A percentile compares a stretch with the other conserved stretches of the same genome.
phyloP scores from a whole-genome alignment of 1,140 invertebrate species.

The Papilio glaucus region DNA sequence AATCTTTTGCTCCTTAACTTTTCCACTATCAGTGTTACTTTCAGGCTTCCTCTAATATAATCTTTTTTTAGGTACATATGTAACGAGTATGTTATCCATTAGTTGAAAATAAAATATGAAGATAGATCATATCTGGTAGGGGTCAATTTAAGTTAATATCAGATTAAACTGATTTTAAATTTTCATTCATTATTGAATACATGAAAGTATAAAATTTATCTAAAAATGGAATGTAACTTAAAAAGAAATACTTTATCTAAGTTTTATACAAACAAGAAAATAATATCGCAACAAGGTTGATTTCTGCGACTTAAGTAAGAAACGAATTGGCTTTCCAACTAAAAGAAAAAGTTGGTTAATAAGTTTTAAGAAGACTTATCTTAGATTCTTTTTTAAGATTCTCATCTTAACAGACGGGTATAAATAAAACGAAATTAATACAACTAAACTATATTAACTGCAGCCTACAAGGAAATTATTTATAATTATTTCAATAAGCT shows the following conservation, averaged over 20 bases:
- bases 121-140: not conserved
- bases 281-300: not conserved
- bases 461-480: too few species aligned
- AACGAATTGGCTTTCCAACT: not conserved
- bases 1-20: too few species aligned
- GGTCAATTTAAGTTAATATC: not conserved
- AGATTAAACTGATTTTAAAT: not conserved
- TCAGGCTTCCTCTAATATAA: too few species aligned
- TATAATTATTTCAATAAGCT: too few species aligned
- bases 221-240: not conserved
- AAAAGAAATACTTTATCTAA: not conserved
- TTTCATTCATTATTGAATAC: not conserved
- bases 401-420: not conserved
- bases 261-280: not conserved
- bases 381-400: not conserved
- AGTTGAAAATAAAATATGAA: not conserved
- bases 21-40: too few species aligned
- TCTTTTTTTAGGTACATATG: too few species aligned
- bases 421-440: not conserved
- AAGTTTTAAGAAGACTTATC: not conserved
- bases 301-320: conserved; percentile 9
- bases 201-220: too few species aligned
- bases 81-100: too few species aligned
- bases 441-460: not conserved
- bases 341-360: conserved; percentile 16